Conservation (phyloP, 2,888 invertebrate species). For the Argyra leucocephala region DNA sequence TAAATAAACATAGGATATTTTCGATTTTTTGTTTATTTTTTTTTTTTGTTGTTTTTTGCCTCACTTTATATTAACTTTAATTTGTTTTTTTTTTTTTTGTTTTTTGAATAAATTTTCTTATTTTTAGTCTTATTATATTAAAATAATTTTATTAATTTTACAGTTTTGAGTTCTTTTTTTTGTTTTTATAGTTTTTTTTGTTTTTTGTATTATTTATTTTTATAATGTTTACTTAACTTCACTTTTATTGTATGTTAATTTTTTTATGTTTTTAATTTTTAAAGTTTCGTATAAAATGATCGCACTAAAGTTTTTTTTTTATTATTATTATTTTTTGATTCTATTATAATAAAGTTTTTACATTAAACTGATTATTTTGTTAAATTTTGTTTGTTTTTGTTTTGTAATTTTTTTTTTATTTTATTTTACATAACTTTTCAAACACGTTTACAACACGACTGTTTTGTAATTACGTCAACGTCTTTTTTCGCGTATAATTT, state of each 20-base stretch:
- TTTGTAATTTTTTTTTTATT: constrained; percentile 18
- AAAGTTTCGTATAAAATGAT: constrained; percentile 18
- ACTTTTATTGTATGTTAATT: constrained; percentile 23
- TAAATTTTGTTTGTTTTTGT: too few species aligned
- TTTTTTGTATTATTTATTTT: constrained; percentile 28
- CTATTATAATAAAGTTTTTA: background rate
- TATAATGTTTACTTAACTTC: constrained; percentile 19
- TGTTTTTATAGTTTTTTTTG: constrained; percentile 28
- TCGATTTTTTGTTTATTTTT: too few species aligned
- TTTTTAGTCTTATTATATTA: background rate
- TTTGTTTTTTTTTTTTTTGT: constrained; percentile 16
- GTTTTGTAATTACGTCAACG: too few species aligned
- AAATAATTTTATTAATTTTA: constrained; percentile 12
- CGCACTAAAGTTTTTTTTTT: constrained; percentile 15
- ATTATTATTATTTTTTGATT: background rate
- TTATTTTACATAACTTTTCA: constrained; percentile 6
- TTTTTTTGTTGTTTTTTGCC: too few species aligned
- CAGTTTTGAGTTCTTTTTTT: constrained; percentile 17
- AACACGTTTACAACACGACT: constrained; percentile 2
- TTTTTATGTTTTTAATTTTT: constrained; percentile 21
- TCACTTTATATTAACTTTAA: too few species aligned
- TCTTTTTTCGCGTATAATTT: background rate
- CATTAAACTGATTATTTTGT: too few species aligned
- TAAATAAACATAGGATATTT: too few species aligned
- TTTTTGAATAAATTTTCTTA: background rate